Evolutionary conservation across 2,797 vertebrate genomes (phyloP).

Genomic region (Glyptemys insculpta): DNA sequence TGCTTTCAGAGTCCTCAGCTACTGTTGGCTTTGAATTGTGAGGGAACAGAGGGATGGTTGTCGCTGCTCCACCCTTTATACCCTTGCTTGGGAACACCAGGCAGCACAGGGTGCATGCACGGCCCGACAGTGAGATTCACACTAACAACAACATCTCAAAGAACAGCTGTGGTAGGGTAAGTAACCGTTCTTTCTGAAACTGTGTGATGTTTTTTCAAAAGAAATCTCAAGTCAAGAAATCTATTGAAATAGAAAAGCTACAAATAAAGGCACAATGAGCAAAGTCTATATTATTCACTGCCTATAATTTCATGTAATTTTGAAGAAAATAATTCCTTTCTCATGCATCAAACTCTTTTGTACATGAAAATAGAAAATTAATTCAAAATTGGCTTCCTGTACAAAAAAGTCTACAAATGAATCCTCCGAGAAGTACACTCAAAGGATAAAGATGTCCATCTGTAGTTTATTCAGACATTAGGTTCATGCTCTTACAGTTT

Average conservation of each 20-base stretch:
- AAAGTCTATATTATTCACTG: not conserved
- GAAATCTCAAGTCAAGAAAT: not conserved
- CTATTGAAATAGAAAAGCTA: not conserved
- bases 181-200: not conserved
- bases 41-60: too few relatives aligned
- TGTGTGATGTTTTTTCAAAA: not conserved
- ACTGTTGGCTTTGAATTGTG: too few relatives aligned
- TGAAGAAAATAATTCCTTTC: not conserved
- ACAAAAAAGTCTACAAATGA: not conserved
- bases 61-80: too few relatives aligned
- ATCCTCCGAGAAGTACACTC: not conserved
- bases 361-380: not conserved
- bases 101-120: too few relatives aligned
- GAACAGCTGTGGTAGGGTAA: too few relatives aligned
- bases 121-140: fast-evolving
- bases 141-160: not conserved
- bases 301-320: not conserved
- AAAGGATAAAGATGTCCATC: not conserved
- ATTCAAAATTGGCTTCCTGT: not conserved
- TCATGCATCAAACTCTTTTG: not conserved
- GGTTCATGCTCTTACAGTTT: not conserved
- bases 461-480: not conserved
- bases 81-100: too few relatives aligned
- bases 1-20: too few relatives aligned
- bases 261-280: not conserved